Conservation (phyloP, 2,113 vertebrate species). For the Cheilinus undulatus region DNA sequence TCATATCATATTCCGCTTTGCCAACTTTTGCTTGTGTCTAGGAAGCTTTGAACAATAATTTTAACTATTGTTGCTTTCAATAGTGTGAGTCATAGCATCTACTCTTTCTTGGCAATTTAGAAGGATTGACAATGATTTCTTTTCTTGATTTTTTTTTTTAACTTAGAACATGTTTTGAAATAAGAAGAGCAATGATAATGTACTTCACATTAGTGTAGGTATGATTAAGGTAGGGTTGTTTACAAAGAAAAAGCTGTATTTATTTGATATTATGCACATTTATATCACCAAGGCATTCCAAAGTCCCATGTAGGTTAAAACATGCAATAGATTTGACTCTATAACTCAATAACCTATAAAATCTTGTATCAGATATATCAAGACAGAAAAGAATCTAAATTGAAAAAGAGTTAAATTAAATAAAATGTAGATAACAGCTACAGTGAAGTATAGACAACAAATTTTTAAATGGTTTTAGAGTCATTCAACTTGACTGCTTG, state of each 20-base stretch:
- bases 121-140: neutral
- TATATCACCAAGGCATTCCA: neutral
- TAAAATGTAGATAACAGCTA: neutral
- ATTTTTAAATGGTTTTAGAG: neutral
- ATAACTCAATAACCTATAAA: too few relatives aligned
- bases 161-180: neutral
- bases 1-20: neutral
- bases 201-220: neutral
- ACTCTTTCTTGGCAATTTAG: neutral
- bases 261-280: neutral
- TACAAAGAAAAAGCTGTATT: neutral
- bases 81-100: neutral
- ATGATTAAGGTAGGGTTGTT: neutral
- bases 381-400: neutral
- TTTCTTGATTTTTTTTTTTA: neutral
- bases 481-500: neutral
- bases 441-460: neutral
- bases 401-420: neutral
- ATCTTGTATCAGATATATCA: neutral
- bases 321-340: too few relatives aligned
- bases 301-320: neutral
- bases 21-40: neutral
- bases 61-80: neutral
- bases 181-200: conserved; percentile 1
- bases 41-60: neutral